phyloP scores from a whole-genome alignment of 1,140 invertebrate species.

The Rhynchophorus ferrugineus region DNA sequence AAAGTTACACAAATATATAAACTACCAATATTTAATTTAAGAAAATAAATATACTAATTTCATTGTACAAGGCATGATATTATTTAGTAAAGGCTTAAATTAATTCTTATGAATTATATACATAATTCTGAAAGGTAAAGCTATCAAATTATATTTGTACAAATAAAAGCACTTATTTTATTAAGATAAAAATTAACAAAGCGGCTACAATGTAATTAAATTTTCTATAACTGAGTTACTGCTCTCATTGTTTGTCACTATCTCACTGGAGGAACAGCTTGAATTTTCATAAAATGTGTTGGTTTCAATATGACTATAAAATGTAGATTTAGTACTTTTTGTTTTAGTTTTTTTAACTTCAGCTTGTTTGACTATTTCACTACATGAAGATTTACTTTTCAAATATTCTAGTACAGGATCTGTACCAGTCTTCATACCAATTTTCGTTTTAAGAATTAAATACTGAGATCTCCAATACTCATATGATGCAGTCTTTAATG shows the following conservation, averaged over 20 bases:
- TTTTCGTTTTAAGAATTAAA: slow-evolving; percentile 36
- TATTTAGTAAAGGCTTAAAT: too few species aligned
- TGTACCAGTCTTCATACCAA: slow-evolving; percentile 36
- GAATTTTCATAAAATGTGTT: slow-evolving; percentile 22
- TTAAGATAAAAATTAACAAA: too few species aligned
- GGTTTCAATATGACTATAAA: slow-evolving; percentile 32
- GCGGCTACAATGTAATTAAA: slow-evolving; percentile 22
- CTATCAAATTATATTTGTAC: too few species aligned
- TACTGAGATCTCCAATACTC: slow-evolving; percentile 38
- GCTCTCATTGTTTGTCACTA: slow-evolving; percentile 5
- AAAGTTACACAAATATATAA: too few species aligned
- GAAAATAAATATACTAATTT: too few species aligned
- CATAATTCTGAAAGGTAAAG: too few species aligned
- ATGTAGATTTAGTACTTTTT: slow-evolving; percentile 33
- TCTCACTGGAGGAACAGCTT: slow-evolving; percentile 20
- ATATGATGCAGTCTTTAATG: slow-evolving; percentile 37
- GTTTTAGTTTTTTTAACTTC: slow-evolving; percentile 29
- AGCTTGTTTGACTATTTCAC: slow-evolving; percentile 8
- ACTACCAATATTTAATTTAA: too few species aligned
- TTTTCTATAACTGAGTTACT: slow-evolving; percentile 18
- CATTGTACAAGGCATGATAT: too few species aligned
- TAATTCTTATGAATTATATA: too few species aligned
- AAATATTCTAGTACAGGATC: slow-evolving; percentile 36
- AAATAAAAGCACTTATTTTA: too few species aligned
- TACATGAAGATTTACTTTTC: slow-evolving; percentile 21